Percentiles rank a stretch among this genome's conserved stretches.
These are phyloP conservation scores for Mormyrus hasselquistii DNA, from an alignment of 2,797 vertebrate species.

Conservation along the genomic window DNA sequence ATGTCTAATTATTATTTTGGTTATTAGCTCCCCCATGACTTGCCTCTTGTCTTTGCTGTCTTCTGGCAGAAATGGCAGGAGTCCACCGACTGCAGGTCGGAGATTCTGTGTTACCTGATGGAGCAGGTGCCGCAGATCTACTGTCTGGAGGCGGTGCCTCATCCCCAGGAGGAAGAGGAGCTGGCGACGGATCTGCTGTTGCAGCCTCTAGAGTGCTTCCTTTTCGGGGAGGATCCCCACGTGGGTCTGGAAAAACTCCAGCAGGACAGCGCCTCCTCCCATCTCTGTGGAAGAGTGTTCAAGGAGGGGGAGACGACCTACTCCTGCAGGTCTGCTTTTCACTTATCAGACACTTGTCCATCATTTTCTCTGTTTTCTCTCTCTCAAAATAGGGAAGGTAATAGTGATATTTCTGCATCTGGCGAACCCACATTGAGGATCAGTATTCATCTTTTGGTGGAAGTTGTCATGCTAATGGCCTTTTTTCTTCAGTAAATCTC, in stretches of 20 bases:
- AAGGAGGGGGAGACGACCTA: slow-evolving; percentile 96
- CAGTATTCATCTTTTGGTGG: not conserved
- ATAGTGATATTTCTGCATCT: not conserved
- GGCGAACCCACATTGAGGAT: not conserved
- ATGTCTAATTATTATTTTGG: not conserved
- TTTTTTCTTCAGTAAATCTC: not conserved
- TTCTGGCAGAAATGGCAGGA: slow-evolving; percentile 76
- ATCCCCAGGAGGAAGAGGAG: slow-evolving; percentile 78
- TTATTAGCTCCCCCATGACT: not conserved
- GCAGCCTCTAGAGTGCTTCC: slow-evolving; percentile 77
- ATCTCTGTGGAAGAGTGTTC: slow-evolving; percentile 93
- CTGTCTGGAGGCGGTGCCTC: slow-evolving; percentile 67
- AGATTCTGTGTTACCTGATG: slow-evolving; percentile 74
- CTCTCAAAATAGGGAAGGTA: not conserved
- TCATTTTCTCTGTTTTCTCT: not conserved
- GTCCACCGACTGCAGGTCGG: slow-evolving; percentile 65
- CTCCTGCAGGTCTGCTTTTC: slow-evolving; percentile 84
- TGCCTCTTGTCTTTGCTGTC: slow-evolving; percentile 7
- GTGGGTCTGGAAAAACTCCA: slow-evolving; percentile 80
- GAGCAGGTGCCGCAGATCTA: slow-evolving; percentile 83
- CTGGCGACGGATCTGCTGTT: slow-evolving; percentile 66
- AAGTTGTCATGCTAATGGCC: not conserved
- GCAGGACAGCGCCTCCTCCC: slow-evolving; percentile 70
- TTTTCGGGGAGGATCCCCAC: slow-evolving; percentile 84
- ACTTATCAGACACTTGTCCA: not conserved